Conservation (phyloP, 2,797 vertebrate species). For the Oryzias sinensis region DNA sequence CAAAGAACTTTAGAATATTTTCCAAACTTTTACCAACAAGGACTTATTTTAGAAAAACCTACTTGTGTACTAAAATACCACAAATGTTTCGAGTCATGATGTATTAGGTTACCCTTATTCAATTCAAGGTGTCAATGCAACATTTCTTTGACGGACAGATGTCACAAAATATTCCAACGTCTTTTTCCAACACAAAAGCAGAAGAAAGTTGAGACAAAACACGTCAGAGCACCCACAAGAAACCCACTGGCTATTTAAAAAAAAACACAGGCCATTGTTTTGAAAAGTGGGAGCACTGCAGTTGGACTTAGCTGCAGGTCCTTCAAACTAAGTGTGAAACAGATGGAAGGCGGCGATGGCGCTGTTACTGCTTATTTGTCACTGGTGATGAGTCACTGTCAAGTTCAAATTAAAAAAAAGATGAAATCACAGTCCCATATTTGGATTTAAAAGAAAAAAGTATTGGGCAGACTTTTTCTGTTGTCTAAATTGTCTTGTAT, state of each 20-base stretch:
- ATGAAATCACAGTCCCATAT: not conserved
- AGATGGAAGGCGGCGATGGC: conserved; percentile 60
- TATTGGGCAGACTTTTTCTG: not conserved
- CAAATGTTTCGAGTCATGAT: no score
- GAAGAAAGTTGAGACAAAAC: conserved; percentile 1
- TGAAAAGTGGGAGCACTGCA: conserved; percentile 16
- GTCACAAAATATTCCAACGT: no score
- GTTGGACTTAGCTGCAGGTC: conserved; percentile 34
- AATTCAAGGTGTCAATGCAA: no score
- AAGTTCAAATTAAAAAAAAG: conserved; percentile 39
- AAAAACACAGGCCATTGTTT: conserved; percentile 16
- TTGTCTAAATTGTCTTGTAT: not conserved
- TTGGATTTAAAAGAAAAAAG: conserved; percentile 4
- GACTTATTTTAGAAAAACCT: no score
- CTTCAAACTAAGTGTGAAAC: conserved; percentile 39
- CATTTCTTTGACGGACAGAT: no score
- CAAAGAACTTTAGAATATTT: no score
- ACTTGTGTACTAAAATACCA: no score
- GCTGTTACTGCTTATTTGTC: conserved; percentile 53
- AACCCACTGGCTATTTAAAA: conserved; percentile 5
- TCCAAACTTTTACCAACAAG: no score
- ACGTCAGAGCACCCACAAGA: not conserved
- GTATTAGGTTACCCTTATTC: no score
- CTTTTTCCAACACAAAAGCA: no score
- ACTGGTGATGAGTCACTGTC: conserved; percentile 34